Conservation (phyloP, 2,888 invertebrate species). For the Papilio demoleus region DNA sequence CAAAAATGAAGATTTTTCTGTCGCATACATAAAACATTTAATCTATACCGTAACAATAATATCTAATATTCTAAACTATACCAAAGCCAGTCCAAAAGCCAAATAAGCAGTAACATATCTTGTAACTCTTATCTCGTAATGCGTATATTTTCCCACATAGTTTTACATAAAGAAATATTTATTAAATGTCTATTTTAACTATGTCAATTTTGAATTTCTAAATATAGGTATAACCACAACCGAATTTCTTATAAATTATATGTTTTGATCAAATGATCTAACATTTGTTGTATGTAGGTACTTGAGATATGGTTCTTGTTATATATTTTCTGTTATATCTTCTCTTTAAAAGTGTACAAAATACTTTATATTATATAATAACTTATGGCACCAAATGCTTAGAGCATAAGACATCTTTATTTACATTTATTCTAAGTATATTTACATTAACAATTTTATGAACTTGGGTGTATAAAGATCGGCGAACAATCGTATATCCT, state of each 20-base stretch:
- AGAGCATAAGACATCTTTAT: conserved; percentile 67
- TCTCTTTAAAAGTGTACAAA: conserved; percentile 54
- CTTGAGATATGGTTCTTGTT: conserved; percentile 38
- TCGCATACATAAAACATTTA: conserved; percentile 43
- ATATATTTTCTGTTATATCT: conserved; percentile 40
- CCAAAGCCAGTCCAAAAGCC: conserved; percentile 78
- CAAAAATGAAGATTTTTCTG: conserved; percentile 42
- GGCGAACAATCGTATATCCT: conserved; percentile 21
- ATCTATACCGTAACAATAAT: conserved; percentile 60
- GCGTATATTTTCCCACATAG: conserved; percentile 83
- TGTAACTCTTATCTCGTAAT: conserved; percentile 78
- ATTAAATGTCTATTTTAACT: conserved; percentile 46
- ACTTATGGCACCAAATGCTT: conserved; percentile 82
- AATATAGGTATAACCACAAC: conserved; percentile 46
- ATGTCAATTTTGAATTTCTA: conserved; percentile 43
- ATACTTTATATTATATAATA: conserved; percentile 67
- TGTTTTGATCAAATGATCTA: conserved; percentile 36
- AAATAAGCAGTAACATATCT: conserved; percentile 64
- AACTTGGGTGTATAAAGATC: conserved; percentile 7
- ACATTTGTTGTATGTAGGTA: conserved; percentile 41
- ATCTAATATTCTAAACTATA: conserved; percentile 67
- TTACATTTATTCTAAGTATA: conserved; percentile 59
- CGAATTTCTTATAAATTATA: conserved; percentile 43
- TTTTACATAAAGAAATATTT: conserved; percentile 73
- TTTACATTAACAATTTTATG: conserved; percentile 53